A percentile compares a stretch with the other conserved stretches of the same genome.
These are phyloP conservation scores for Xenopus borealis DNA, from an alignment of 2,113 vertebrate species.

Conservation along the genomic window DNA sequence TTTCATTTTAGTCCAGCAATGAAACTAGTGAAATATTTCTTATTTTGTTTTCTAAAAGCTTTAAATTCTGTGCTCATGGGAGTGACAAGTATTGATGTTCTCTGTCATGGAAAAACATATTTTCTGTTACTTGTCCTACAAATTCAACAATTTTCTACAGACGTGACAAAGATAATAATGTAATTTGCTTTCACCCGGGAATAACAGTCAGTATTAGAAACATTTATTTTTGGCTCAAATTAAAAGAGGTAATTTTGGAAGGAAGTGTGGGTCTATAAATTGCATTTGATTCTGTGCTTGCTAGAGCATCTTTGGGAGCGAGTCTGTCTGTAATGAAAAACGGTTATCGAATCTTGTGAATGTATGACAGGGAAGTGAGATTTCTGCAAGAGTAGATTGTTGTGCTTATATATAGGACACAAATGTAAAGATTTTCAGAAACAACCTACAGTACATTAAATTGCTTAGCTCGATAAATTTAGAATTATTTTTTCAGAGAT, in stretches of 20 bases:
- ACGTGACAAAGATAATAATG: constrained; percentile 61
- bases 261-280: no score
- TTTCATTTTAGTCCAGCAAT: constrained; percentile 9
- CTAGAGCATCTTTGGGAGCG: no score
- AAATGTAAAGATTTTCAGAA: no score
- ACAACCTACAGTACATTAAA: no score
- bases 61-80: constrained; percentile 57
- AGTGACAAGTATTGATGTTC: constrained; percentile 57
- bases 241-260: constrained; percentile 36
- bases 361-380: no score
- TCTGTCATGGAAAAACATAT: constrained; percentile 59
- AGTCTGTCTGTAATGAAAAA: no score
- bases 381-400: no score
- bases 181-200: constrained; percentile 58
- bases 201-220: constrained; percentile 56
- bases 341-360: no score
- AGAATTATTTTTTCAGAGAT: no score
- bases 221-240: constrained; percentile 52
- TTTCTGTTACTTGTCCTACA: constrained; percentile 53
- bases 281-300: no score
- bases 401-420: no score
- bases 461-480: no score
- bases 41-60: constrained; percentile 49
- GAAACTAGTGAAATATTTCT: constrained; percentile 40
- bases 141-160: constrained; percentile 53